Conservation (phyloP, 2,797 vertebrate species). For the Gallirallus australis region DNA sequence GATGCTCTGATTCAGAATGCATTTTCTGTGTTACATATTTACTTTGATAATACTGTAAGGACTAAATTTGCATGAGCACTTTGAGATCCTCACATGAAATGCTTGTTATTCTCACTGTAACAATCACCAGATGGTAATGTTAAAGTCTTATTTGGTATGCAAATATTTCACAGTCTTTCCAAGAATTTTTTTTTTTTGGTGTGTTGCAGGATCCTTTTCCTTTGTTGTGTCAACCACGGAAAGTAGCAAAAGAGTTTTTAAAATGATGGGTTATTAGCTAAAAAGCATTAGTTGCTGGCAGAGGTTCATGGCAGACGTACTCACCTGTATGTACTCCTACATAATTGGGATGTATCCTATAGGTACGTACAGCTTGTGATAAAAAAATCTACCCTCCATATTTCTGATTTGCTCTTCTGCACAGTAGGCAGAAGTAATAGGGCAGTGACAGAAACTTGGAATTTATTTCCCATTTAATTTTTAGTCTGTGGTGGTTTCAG, state of each 20-base stretch:
- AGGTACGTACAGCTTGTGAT: not conserved
- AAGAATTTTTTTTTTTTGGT: not conserved
- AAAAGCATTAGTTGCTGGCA: not conserved
- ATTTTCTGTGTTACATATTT: not conserved
- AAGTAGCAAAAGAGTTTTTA: not conserved
- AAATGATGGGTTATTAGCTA: not conserved
- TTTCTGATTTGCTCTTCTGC: not conserved
- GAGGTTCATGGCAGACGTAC: not conserved
- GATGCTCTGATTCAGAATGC: not conserved
- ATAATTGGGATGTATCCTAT: not conserved
- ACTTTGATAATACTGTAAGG: not conserved
- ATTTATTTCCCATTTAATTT: rapidly evolving
- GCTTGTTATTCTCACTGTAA: not conserved
- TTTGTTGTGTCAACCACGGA: not conserved
- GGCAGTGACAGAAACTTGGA: not conserved
- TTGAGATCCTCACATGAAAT: not conserved
- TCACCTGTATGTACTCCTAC: not conserved
- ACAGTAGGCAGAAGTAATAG: not conserved
- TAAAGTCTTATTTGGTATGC: not conserved
- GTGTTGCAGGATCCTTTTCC: not conserved
- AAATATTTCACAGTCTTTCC: not conserved
- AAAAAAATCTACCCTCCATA: not conserved
- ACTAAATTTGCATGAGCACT: not conserved
- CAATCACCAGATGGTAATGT: not conserved
- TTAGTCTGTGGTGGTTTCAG: not conserved